A percentile compares a stretch with the other conserved stretches of the same genome.
These are phyloP conservation scores for Trisateles emortualis DNA, from an alignment of 2,888 invertebrate species.

Conservation along the genomic window DNA sequence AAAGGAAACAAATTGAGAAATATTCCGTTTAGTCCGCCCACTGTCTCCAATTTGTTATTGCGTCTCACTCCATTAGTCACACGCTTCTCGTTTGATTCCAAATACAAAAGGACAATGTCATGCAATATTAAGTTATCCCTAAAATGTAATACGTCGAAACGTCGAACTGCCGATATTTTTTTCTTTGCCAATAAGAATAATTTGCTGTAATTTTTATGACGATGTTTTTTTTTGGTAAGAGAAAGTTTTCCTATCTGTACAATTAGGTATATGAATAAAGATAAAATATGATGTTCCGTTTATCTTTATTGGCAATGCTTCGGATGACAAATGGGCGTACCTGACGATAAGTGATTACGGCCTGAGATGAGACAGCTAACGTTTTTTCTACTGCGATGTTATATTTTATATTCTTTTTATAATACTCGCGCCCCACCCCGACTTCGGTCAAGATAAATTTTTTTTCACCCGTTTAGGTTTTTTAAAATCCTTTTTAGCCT, in stretches of 20 bases:
- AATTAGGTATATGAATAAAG: slow-evolving; percentile 21
- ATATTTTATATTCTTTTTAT: too few relatives aligned
- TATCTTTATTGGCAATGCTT: slow-evolving; percentile 29
- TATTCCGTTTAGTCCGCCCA: slow-evolving; percentile 60
- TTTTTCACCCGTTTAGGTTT: too few relatives aligned
- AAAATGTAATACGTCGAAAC: slow-evolving; percentile 18
- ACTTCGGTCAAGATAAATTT: too few relatives aligned
- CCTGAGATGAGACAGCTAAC: slow-evolving; percentile 7
- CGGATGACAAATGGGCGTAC: slow-evolving; percentile 19
- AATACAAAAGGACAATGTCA: slow-evolving; percentile 31
- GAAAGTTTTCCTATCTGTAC: slow-evolving; percentile 5
- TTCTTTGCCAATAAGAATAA: slow-evolving; percentile 14
- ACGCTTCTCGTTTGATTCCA: slow-evolving; percentile 48
- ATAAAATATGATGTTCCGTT: slow-evolving; percentile 17
- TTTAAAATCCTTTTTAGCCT: too few relatives aligned
- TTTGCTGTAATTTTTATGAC: slow-evolving; percentile 23
- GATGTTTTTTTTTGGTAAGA: slow-evolving; percentile 4
- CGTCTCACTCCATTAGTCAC: slow-evolving; percentile 63
- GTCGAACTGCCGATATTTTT: slow-evolving; percentile 14
- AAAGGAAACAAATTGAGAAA: slow-evolving; percentile 62
- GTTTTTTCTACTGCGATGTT: slow-evolving; percentile 3
- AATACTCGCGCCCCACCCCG: too few relatives aligned
- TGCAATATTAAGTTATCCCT: slow-evolving; percentile 26
- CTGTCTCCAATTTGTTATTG: slow-evolving; percentile 65
- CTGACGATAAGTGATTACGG: slow-evolving; percentile 28